Evolutionary conservation across 2,888 invertebrate species (phyloP), one percentile per base, ranked within the genome.

Genomic region (Tuberolachnus salignus): DNA sequence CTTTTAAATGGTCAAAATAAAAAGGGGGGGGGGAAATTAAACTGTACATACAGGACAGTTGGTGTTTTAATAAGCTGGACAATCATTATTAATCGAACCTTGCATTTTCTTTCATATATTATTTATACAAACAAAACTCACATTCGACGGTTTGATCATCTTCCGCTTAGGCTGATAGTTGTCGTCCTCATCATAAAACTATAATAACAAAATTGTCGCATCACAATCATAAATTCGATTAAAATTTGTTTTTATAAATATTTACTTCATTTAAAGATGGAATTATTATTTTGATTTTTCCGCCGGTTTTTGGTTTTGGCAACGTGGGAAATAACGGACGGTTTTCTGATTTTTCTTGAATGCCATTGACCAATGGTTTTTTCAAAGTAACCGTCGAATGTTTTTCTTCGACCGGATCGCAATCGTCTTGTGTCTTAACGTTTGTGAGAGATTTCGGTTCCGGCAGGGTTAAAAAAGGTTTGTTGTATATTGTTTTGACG

Each of bases 111-210:
- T n/a, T n/a, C n/a, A 34, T 4, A 34, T 34, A 34, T 34, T 34
- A 6, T 34, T 34, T 34, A 53, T 19, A 57, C 8, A n/a, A 44
- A 59, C 26, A 1, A 55, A 57, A 78, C 74, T 80, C 59, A 80
- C 80, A 44, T 75, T 74, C 23, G 81, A 78, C 14, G 75, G 75
- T 42, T 70, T 72, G 23, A 80, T 71, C 8, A 81, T 57, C 61
- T 75, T 74, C 21, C 70, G 46, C 59, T 78, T 78, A 13, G 75
- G 71, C 46, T 72, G 61, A 75, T 72, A 66, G 16, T 67, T 64
- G 11, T 72, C 78, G 13, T 80, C 73, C 9, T 78, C 78, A 51
- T 69, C 78, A 4, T 63, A 63, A 64, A 80, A 80, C 71, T 80
- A 69, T 3, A 69, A 34, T 55, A 70, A 59, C 10, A 23, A 67